A percentile compares a stretch with the other conserved stretches of the same genome.
phyloP scores from a whole-genome alignment of 2,797 vertebrate genomes.

The Triplophysa yarkandensis region DNA sequence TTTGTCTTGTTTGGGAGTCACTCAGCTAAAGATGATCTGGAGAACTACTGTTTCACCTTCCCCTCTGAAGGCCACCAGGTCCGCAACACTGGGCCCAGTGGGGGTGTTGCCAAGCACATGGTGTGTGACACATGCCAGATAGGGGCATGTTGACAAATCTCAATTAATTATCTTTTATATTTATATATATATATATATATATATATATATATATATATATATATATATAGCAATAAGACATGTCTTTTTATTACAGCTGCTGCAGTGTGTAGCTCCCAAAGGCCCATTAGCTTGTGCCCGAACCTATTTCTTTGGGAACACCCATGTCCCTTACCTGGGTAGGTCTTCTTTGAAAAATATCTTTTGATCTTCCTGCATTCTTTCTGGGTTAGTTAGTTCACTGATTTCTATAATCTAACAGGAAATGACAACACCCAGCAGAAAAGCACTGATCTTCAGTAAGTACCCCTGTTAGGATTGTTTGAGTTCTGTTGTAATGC shows the following conservation, averaged over 20 bases:
- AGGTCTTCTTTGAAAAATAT: conserved; percentile 36
- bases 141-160: background rate
- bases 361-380: background rate
- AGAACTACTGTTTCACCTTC: conserved; percentile 90
- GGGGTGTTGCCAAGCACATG: conserved; percentile 88
- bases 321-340: conserved; percentile 91
- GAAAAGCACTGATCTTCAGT: conserved; percentile 84
- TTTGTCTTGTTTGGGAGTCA: conserved; percentile 92
- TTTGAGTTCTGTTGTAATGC: conserved; percentile 1
- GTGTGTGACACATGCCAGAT: conserved; percentile 72
- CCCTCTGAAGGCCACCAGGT: conserved; percentile 94
- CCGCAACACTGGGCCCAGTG: conserved; percentile 84
- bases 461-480: conserved; percentile 64
- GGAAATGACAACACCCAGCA: conserved; percentile 75
- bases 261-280: conserved; percentile 94
- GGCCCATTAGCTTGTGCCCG: conserved; percentile 91
- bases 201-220: background rate
- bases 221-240: background rate
- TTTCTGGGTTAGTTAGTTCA: background rate
- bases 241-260: conserved; percentile 73
- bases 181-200: background rate
- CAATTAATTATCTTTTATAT: too few relatives aligned
- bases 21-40: conserved; percentile 85
- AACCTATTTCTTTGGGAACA: conserved; percentile 94
- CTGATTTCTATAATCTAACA: conserved; percentile 61